Percentiles rank a stretch among this genome's conserved stretches.
These are phyloP conservation scores for Tinamus guttatus DNA, from an alignment of 2,113 vertebrate genomes.

Conservation along the genomic window DNA sequence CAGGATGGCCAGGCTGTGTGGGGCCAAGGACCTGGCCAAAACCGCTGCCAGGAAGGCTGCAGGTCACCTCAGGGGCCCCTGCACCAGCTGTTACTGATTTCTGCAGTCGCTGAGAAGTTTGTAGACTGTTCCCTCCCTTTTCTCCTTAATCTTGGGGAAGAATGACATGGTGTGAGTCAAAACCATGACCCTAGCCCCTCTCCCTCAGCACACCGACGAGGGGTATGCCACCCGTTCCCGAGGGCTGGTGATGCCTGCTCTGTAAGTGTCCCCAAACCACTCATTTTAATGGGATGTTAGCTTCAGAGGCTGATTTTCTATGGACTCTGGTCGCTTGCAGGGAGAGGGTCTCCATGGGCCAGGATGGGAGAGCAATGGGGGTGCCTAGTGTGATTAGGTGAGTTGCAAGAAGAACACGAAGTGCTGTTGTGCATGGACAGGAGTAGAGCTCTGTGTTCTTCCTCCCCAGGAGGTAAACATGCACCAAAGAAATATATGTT, in stretches of 20 bases:
- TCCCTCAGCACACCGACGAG: fast-evolving
- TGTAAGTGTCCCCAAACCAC: background rate
- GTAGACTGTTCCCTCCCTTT: background rate
- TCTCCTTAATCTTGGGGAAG: background rate
- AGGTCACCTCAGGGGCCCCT: background rate
- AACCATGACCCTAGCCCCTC: fast-evolving
- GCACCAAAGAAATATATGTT: background rate
- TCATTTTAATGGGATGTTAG: background rate
- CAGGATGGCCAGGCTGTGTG: too few species aligned
- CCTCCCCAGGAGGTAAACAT: background rate
- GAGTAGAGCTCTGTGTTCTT: background rate
- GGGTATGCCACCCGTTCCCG: fast-evolving
- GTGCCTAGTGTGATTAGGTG: background rate
- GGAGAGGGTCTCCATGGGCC: background rate
- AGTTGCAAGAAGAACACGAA: background rate
- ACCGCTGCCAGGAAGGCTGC: background rate
- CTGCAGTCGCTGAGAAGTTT: fast-evolving
- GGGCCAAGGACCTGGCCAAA: background rate
- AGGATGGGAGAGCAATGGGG: background rate
- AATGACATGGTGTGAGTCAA: fast-evolving
- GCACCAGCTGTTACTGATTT: background rate
- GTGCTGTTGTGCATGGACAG: background rate
- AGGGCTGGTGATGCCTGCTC: background rate
- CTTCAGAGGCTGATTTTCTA: background rate
- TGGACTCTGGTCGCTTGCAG: background rate